Base-by-base conservation (phyloP, 2,797 vertebrate genomes). In the Lacerta viridis region DNA sequence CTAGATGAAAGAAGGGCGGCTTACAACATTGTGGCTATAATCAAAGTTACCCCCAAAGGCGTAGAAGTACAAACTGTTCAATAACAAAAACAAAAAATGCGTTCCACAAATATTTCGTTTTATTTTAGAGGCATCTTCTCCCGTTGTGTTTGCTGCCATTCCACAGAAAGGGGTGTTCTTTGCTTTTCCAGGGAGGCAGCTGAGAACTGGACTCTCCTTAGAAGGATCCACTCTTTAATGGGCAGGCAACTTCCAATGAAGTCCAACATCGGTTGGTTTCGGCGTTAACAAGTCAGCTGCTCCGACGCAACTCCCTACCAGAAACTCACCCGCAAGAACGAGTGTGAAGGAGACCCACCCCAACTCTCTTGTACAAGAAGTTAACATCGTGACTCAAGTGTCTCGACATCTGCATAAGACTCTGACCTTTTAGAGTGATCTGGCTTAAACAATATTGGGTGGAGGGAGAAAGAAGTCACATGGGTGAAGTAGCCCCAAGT, bases 91-190 rank as follows among this genome's bases (percentile, higher is more conserved):
- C 50, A 64, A 23, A n/a, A 13, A 33, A 2, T 9, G 43, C 7
- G 6, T 64, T 50, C 41, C 88, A 89, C 79, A 85, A 86, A 82
- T 89, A 82, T 82, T 55, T 72, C 20, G 17, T 69, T 89, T 89
- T 89, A 89, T 89, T 85, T 33, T n/a, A 81, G 78, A 68, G 43
- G 69, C 13, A 23, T 46, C 17, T 23, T 11, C 41, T 29, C 66
- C 1, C 55, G 17, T 7, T 11, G 25, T 11, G 7, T 76, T 80
- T 2, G 2, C 17, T 11, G 5, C 25, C 2, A 3, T n/a, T 85
- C 55, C 43, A 33, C 10, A 84, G 72, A 5, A 46, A 33, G 20
- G 33, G 64, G 13, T 6, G 25, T 27, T n/a, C 29, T 69, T 43
- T 41, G 39, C 18, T 89, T 72, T 55, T 85, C 7, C 71, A 33